phyloP scores from a whole-genome alignment of 2,797 vertebrate genomes.

The Cetoscarus ocellatus region DNA sequence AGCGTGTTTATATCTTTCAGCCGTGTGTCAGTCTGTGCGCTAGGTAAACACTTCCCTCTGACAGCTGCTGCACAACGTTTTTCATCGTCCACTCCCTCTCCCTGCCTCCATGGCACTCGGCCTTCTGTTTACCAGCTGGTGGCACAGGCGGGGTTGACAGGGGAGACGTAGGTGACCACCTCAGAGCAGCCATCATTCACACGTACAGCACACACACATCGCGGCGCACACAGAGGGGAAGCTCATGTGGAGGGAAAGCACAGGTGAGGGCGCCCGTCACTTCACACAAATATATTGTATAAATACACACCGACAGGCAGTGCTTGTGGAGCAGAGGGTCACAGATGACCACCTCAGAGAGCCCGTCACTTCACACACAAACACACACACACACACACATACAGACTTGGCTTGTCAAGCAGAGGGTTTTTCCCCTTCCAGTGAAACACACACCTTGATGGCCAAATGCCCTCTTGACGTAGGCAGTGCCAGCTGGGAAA shows the following conservation, averaged over 20 bases:
- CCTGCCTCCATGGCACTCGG: slow-evolving; percentile 43
- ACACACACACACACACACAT: slow-evolving; percentile 22
- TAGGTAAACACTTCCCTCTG: slow-evolving; percentile 65
- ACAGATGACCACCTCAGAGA: slow-evolving; percentile 68
- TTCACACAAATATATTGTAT: slow-evolving; percentile 51
- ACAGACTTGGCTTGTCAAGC: slow-evolving; percentile 50
- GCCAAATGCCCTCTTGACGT: slow-evolving; percentile 68
- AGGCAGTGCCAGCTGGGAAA: slow-evolving; percentile 78
- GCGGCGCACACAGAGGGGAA: slow-evolving; percentile 9
- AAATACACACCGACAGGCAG: slow-evolving; percentile 58
- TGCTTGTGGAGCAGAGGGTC: slow-evolving; percentile 57
- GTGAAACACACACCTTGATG: slow-evolving; percentile 60
- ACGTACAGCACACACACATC: background rate
- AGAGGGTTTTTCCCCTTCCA: slow-evolving; percentile 63
- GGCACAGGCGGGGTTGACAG: slow-evolving; percentile 47
- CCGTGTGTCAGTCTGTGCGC: slow-evolving; percentile 46
- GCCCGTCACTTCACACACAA: slow-evolving; percentile 47
- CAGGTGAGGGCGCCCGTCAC: slow-evolving; percentile 33
- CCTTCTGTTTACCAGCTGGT: slow-evolving; percentile 61
- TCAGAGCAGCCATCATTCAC: slow-evolving; percentile 47
- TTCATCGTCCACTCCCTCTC: slow-evolving; percentile 17
- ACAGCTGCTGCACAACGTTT: slow-evolving; percentile 64
- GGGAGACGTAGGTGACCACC: slow-evolving; percentile 58
- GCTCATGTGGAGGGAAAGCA: background rate
- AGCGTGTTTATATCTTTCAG: slow-evolving; percentile 57